phyloP scores from a whole-genome alignment of 2,113 vertebrate genomes.

The Aptenodytes forsteri region DNA sequence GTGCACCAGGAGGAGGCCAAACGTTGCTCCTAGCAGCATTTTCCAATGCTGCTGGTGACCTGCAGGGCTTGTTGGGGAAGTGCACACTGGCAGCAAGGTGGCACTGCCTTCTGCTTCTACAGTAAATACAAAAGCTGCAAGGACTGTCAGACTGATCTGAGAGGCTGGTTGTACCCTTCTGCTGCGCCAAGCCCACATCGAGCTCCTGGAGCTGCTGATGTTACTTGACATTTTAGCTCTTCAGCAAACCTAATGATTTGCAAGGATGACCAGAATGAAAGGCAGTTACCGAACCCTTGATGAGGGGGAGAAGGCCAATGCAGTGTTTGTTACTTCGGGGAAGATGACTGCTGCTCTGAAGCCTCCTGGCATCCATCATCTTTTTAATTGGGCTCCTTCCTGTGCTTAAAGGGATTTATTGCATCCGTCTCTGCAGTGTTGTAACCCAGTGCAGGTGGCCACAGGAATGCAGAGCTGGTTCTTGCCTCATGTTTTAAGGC shows the following conservation, averaged over 20 bases:
- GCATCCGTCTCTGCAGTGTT: neutral
- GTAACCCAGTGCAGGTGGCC: neutral
- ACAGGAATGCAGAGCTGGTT: neutral
- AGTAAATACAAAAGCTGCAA: neutral
- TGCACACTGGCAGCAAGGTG: fast-evolving
- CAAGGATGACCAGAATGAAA: neutral
- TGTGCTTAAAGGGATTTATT: neutral
- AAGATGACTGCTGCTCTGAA: neutral
- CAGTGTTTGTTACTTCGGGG: neutral
- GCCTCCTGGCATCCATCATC: neutral
- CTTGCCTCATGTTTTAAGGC: neutral
- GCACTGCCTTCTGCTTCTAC: neutral
- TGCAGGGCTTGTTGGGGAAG: neutral
- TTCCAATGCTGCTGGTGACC: neutral
- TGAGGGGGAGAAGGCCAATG: neutral
- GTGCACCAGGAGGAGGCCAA: neutral
- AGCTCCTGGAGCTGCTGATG: neutral
- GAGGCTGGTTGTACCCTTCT: neutral
- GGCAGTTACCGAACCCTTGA: neutral
- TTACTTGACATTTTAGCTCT: neutral
- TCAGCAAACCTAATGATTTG: neutral
- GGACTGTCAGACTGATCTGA: neutral
- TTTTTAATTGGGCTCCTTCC: neutral
- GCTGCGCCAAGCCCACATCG: fast-evolving
- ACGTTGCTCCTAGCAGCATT: neutral